Evolutionary conservation across 2,797 vertebrate genomes (phyloP), one percentile per base, ranked within the genome.

Genomic region (Eutrigla gurnardus): DNA sequence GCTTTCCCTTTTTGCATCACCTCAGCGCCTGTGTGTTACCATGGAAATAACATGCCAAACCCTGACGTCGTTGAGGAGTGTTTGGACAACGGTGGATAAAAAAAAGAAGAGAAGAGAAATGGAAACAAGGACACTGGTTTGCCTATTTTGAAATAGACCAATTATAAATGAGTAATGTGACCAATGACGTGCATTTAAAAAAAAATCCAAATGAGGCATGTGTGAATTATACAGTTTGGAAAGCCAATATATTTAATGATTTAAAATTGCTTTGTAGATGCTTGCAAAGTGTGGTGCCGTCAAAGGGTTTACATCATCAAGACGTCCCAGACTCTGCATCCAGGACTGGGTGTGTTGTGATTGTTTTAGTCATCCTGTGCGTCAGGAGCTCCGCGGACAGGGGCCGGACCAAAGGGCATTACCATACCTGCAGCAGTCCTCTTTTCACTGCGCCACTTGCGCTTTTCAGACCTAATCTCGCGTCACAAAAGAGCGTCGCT

Each of bases 381-480:
- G 61, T 45, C 54, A 11, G 14, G 60, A 78, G 65, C 72, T 25
- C 49, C 59, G 6, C 3, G 69, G 80, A 55, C 69, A 43, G 35
- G 72, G 66, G 57, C 25, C 11, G 78, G 14, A 6, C n/a, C 39
- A 33, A 42, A 2, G 67, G 13, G 15, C 83, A 92, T 93, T 89
- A 89, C 78, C 90, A 91, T 91, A 87, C 88, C 88, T 86, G 90
- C 78, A 82, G 70, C 83, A 64, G 61, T 55, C 47, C 60, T 80
- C 88, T 84, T 84, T 87, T 86, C 75, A 86, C 36, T 53, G 62
- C 37, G 64, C 82, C 80, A 89, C 88, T 88, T 89, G 86, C 84
- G 77, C 85, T 89, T 92, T 90, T 91, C 84, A 82, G 82, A 67
- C 86, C 25, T 88, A 81, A 91, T 89, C 80, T 77, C 49, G 42